Base-by-base conservation (phyloP, 2,888 invertebrate genomes). In the Leuctra nigra region DNA sequence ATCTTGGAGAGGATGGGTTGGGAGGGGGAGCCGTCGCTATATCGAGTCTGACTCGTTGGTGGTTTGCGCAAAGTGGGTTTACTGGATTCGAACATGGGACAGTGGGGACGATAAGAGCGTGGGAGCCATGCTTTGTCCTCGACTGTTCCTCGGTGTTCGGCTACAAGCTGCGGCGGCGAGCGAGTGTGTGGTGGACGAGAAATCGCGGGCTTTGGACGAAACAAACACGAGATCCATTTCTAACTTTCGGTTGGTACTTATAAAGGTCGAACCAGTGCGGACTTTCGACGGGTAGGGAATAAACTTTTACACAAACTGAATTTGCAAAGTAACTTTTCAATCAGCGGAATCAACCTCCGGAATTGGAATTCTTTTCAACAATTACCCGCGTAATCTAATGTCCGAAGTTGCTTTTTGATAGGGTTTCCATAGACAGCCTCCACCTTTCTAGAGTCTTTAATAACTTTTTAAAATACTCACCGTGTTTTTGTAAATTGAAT, bases 401-500 rank as follows among this genome's bases (percentile, higher is more conserved):
- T 41, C 41, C 41, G 2, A 6, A 18, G 11, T n/a, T 41, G 20
- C 50, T 29, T 3, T n/a, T 7, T 36, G 33, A 13, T 35, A 13
- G 9, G 33, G 18, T 35, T n/a, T 41, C 41, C 20, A 22, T 35
- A 50, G 23, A 16, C 18, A 13, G 23, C 35, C 14, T 11, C 50
- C 35, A 20, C 13, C 23, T 50, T 23, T 20, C 20, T 44, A 20
- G n/a, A 44, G 18, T 44, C 22, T 44, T 44, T 44, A 16, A 44
- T 44, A 44, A 22, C 18, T 44, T 44, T 44, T 23, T n/a, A n/a
- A 44, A 22, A 44, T 23, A 44, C 44, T 44, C 4, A 16, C 22
- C 44, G 18, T 44, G 23, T 50, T 50, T 50, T 50, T 35, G 20
- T 36, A 50, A 50, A 35, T 50, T 50, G 50, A 29, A 50, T 50